Percentiles rank a stretch among this genome's conserved stretches.
These are phyloP conservation scores for Passerina amoena DNA, from an alignment of 2,113 vertebrate genomes.

Conservation along the genomic window DNA sequence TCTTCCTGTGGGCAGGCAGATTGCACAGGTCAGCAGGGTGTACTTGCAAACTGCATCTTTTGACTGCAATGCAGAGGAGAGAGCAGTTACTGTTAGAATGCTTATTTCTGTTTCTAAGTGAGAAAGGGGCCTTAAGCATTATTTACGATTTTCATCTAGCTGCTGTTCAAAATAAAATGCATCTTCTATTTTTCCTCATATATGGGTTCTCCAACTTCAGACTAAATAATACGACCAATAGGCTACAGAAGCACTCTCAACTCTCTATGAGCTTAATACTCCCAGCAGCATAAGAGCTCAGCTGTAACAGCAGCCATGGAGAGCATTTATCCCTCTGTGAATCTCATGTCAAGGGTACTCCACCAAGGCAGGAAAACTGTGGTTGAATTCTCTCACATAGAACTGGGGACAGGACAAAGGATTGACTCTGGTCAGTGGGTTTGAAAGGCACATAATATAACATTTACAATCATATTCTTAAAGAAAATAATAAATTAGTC, in stretches of 20 bases:
- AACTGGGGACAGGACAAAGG: neutral
- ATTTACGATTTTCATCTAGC: neutral
- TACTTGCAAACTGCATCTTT: neutral
- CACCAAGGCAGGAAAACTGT: neutral
- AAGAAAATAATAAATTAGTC: neutral
- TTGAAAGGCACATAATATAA: neutral
- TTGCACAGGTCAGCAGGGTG: neutral
- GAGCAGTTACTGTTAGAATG: neutral
- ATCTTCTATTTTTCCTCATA: neutral
- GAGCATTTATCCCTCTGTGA: neutral
- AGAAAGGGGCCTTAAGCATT: neutral
- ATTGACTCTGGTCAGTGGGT: neutral
- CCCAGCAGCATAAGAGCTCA: neutral
- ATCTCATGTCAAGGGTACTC: neutral
- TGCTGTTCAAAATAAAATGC: neutral
- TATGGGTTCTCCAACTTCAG: neutral
- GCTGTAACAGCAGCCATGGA: neutral
- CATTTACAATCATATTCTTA: neutral
- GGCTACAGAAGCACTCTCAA: neutral
- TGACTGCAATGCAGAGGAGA: conserved; percentile 3
- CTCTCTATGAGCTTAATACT: neutral
- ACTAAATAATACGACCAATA: neutral
- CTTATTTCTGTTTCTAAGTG: neutral
- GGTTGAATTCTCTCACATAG: neutral
- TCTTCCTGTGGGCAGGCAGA: neutral